Evolutionary conservation across 2,113 vertebrate species (phyloP), one percentile per base, ranked within the genome.

Genomic region (Pteropus alecto): DNA sequence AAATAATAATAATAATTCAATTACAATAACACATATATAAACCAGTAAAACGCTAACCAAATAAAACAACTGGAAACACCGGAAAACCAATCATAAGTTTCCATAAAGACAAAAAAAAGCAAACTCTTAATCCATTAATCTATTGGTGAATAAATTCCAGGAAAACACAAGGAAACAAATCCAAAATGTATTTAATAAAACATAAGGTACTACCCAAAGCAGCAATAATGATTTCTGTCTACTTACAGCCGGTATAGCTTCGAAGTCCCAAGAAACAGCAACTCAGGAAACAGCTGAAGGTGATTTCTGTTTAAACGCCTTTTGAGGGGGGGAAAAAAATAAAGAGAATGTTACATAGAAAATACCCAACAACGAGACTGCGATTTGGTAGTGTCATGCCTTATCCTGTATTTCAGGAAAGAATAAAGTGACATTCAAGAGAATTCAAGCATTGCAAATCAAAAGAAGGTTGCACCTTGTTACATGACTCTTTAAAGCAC

Each of bases 171-270:
- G 93, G 0, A 87, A 97, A 91, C 78, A 90, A 74, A 71, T 74
- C 82, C 93, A 93, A 70, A 87, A 70, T 41, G 63, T 71, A 88
- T 89, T 92, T 83, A 94, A 87, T 96, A 93, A 92, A 95, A 92
- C 58, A 19, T 16, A 54, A 94, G 68, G 76, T 67, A 41, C 68
- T 84, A 96, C 95, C 48, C 89, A 92, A 28, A 97, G 28, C 4
- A 90, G 83, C 0, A 93, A 46, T 70, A 93, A 24, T 61, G 28
- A 8, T 41, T 68, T 7, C 0, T 93, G 92, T 90, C 43, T 97
- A 99, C 99, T 99, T 99, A 99, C 99, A 99, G 99, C 97, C 99
- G 99, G 99, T 99, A 99, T 22, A 99, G 99, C 98, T 99, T 99
- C 3, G 99, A 98, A 0, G 99, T 99, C 97, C 99, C 99, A 97